Evolutionary conservation across 2,888 invertebrate genomes (phyloP).

Genomic region (Drosophila planitibia): DNA sequence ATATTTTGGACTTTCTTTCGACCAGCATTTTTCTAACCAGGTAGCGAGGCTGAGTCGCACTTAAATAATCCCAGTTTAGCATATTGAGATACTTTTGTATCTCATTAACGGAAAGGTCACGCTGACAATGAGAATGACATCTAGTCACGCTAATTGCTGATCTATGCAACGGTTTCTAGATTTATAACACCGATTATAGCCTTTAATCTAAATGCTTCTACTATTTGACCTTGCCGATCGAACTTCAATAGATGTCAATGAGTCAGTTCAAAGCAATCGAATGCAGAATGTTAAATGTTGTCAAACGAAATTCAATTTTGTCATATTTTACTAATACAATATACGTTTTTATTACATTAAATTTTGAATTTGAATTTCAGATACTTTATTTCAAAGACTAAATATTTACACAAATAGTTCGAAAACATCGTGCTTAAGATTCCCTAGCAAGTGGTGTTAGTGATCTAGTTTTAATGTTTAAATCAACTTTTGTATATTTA

Average conservation of each 20-base stretch:
- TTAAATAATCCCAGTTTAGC: conserved; percentile 27
- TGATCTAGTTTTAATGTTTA: neutral
- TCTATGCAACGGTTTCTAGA: conserved; percentile 37
- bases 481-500: neutral
- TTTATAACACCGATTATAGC: conserved; percentile 30
- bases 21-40: conserved; percentile 28
- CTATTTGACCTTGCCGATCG: conserved; percentile 36
- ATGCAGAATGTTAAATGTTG: conserved; percentile 15
- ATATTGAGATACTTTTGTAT: conserved; percentile 27
- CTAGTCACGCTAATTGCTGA: conserved; percentile 38
- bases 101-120: conserved; percentile 39
- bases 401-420: neutral
- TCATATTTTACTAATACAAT: neutral
- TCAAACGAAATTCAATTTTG: neutral
- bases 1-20: conserved; percentile 61
- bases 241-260: conserved; percentile 27
- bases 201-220: conserved; percentile 33
- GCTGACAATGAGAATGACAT: conserved; percentile 33
- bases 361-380: neutral
- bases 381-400: neutral
- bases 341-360: neutral
- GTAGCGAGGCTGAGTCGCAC: conserved; percentile 8
- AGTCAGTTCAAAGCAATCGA: conserved; percentile 13
- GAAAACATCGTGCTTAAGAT: neutral
- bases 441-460: neutral